Base-by-base conservation (phyloP, 2,797 vertebrate genomes). In the Gymnoscopelus braueri region DNA sequence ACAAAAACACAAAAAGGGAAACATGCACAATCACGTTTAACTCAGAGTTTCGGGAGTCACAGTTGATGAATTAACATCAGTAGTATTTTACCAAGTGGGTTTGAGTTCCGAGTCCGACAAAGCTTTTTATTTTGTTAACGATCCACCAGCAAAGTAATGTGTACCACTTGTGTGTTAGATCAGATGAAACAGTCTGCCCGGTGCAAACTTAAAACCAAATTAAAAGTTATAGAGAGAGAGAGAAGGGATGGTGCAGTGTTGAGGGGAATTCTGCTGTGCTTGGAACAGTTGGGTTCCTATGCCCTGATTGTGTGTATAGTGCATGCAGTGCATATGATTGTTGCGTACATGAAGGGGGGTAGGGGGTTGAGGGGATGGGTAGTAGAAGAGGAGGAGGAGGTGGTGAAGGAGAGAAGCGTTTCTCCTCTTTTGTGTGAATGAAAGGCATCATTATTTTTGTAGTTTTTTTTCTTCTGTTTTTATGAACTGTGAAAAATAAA, bases 271-370 rank as follows among this genome's bases (percentile, higher is more conserved):
- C 74, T 87, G 81, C 83, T 86, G 60, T 63, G 72, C 51, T 83
- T 79, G 60, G 79, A 74, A 83, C 86, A 87, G 81, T 80, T 89
- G 78, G 78, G 71, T 80, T 89, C 79, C 80, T 88, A 66, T 73
- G 82, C 76, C 79, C 50, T 44, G 32, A 50, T n/a, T 13, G 26
- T 48, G 60, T 35, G 60, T 58, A 32, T 39, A 44, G 39, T 15
- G 65, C 48, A 35, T 24, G 55, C 56, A 23, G 54, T 59, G 53
- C 39, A 12, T 59, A 24, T 61, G 54, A 23, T 26, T 84, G 26
- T 24, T 29, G 29, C 12, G 15, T 58, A 39, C 26, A 50, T 64
- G 72, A 75, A 47, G 79, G 63, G 66, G 63, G 71, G 59, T 62
- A 35, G 24, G 67, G 64, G 73, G 51, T 24, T 60, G 26, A 32